phyloP scores from a whole-genome alignment of 2,113 vertebrate genomes.

The Chaenogobius annularis region DNA sequence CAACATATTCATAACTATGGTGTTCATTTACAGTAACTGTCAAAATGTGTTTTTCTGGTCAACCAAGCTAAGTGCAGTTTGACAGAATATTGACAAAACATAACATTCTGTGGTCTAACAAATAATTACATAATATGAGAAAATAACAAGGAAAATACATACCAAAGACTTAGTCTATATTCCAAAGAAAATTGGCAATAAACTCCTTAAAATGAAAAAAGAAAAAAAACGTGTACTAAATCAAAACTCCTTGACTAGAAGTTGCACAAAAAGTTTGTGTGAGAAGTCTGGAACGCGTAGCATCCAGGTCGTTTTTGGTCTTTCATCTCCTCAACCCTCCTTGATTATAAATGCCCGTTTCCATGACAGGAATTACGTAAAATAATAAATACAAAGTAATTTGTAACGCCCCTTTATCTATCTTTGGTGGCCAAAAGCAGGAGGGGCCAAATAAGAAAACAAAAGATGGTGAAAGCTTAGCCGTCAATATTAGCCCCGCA shows the following conservation, averaged over 20 bases:
- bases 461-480: slow-evolving; percentile 70
- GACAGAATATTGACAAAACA: background rate
- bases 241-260: slow-evolving; percentile 50
- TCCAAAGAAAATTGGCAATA: slow-evolving; percentile 9
- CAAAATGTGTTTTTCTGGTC: background rate
- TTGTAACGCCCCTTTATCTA: slow-evolving; percentile 63
- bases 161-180: slow-evolving; percentile 26
- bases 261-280: slow-evolving; percentile 50
- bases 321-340: slow-evolving; percentile 72
- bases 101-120: background rate
- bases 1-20: background rate
- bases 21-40: background rate
- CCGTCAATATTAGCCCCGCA: slow-evolving; percentile 66
- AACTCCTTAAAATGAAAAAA: slow-evolving; percentile 23
- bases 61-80: background rate
- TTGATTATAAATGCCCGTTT: slow-evolving; percentile 68
- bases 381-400: slow-evolving; percentile 69
- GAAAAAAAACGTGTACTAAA: slow-evolving; percentile 28
- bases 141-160: slow-evolving; percentile 20
- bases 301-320: slow-evolving; percentile 59
- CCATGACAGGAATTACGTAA: slow-evolving; percentile 63
- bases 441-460: slow-evolving; percentile 46
- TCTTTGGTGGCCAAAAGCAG: slow-evolving; percentile 65
- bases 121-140: background rate
- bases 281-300: slow-evolving; percentile 35